Conservation (phyloP, 2,113 vertebrate genomes). For the Bothrops jararaca region DNA sequence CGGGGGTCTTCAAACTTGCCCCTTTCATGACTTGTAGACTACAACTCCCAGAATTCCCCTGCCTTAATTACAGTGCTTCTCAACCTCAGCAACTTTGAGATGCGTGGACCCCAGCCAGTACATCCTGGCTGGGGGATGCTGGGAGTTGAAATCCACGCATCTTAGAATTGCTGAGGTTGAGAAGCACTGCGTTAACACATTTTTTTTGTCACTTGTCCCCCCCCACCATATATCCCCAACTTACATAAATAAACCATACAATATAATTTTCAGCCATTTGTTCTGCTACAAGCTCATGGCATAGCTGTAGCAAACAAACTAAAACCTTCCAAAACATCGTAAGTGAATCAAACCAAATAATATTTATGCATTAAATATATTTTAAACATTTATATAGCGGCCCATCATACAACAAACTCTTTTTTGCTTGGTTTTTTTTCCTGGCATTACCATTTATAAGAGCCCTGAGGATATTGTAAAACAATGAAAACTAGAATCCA, state of each 20-base stretch:
- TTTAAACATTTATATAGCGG: rapidly evolving
- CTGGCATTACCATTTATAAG: not conserved
- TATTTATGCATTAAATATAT: not conserved
- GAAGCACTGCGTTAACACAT: not conserved
- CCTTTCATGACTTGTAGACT: too few species aligned
- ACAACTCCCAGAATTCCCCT: not conserved
- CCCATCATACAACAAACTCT: not conserved
- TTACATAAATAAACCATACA: not conserved
- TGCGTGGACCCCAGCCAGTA: too few species aligned
- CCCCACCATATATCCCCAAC: not conserved
- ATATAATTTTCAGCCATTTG: not conserved
- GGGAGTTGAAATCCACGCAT: not conserved
- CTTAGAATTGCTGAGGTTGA: not conserved
- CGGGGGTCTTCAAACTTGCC: too few species aligned
- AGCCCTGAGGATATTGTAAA: not conserved
- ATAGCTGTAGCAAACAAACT: not conserved
- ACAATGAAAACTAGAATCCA: not conserved
- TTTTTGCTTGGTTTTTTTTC: not conserved
- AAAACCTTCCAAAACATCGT: not conserved
- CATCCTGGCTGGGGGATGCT: not conserved
- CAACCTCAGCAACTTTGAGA: too few species aligned
- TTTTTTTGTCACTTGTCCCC: not conserved
- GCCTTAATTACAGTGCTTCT: too few species aligned
- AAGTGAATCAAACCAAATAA: not conserved
- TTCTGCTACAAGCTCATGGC: not conserved